Conservation (phyloP, 2,113 vertebrate genomes). For the Petrocephalus microphthalmus region DNA sequence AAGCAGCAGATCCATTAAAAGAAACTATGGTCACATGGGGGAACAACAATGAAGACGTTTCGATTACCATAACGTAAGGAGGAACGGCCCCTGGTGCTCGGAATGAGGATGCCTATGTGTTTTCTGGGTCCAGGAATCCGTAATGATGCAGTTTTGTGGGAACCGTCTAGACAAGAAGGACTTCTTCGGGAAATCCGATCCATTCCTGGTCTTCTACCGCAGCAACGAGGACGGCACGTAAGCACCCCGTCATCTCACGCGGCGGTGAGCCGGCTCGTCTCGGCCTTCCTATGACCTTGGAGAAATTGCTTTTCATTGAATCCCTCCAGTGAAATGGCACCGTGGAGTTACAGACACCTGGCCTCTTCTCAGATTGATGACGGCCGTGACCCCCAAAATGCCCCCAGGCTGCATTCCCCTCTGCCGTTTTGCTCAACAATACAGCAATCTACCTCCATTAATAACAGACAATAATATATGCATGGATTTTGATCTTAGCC, state of each 20-base stretch:
- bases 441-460: neutral
- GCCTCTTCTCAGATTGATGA: neutral
- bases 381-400: neutral
- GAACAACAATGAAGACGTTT: no score
- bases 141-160: constrained; percentile 81
- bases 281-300: neutral
- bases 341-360: neutral
- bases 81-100: neutral
- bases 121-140: constrained; percentile 63
- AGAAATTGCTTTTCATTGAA: constrained; percentile 2
- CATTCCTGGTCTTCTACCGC: constrained; percentile 78
- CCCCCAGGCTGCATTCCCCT: neutral
- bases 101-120: neutral
- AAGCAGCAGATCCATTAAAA: neutral
- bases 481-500: neutral
- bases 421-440: neutral
- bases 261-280: neutral
- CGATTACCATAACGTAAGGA: no score
- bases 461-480: constrained; percentile 10
- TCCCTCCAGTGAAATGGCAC: neutral
- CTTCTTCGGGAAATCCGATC: constrained; percentile 78
- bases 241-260: constrained; percentile 28
- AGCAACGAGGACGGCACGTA: constrained; percentile 85
- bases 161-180: constrained; percentile 80
- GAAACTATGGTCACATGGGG: neutral